Base-by-base conservation (phyloP, 2,797 vertebrate genomes). In the Danio jaintianensis region DNA sequence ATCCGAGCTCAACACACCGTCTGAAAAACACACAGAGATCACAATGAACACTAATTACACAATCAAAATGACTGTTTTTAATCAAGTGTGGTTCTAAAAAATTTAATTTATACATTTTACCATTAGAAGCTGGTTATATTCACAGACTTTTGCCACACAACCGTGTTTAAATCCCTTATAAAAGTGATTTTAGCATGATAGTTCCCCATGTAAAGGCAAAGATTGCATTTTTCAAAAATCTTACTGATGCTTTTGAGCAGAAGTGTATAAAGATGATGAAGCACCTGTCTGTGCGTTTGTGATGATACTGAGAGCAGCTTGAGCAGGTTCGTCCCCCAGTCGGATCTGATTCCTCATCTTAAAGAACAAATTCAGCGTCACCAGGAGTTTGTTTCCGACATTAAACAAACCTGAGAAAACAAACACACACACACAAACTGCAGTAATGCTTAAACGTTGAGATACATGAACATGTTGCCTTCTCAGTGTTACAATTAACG, bases 331-430 rank as follows among this genome's bases (percentile, higher is more conserved):
- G 20, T 95, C 95, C 42, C 96, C 97, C 81, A 94, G 88, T 89
- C 91, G 97, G 86, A 99, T 94, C 79, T 94, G 91, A 85, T 92
- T 93, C 86, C 98, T 93, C 85, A 99, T 93, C 85, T 95, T 96
- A 86, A 98, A 95, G 75, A 99, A 95, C 79, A 99, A 93, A 88
- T 99, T 97, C 55, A 99, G 89, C 84, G 95, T 99, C 85, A 98
- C 97, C n/a, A 99, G 89, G 74, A 99, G 89, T 86, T 93, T 95
- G 88, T 99, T 99, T 8, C 98, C 97, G 84, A 99, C 93, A 71
- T 99, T 99, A 90, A 99, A 99, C 85, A 99, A 94, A 88, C 97
- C 98, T 99, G 90, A 81, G 22, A 61, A 11, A 63, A 38, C 10
- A 79, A 10, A 75, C 20, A 75, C 38, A 68, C 71, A 75, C 20